phyloP scores from a whole-genome alignment of 2,888 invertebrate genomes.

The Isotomurus palustris region DNA sequence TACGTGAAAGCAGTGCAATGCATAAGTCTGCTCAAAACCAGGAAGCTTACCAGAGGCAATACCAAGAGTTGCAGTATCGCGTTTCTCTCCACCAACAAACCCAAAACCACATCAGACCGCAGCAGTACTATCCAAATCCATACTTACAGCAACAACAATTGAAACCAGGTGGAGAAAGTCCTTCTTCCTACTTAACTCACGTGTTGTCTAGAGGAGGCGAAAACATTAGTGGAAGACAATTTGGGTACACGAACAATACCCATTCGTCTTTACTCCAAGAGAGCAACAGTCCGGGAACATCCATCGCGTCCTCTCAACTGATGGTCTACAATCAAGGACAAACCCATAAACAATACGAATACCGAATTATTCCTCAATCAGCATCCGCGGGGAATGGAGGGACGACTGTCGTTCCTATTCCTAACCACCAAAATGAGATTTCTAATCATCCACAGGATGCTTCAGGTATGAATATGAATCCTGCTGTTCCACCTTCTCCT shows the following conservation, averaged over 20 bases:
- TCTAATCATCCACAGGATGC: no score
- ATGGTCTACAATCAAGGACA: background rate
- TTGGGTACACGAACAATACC: no score
- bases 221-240: no score
- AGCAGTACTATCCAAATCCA: background rate
- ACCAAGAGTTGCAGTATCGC: slow-evolving; percentile 1
- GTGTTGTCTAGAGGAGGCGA: no score
- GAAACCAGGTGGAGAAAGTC: no score
- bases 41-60: background rate
- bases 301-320: no score
- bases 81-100: background rate
- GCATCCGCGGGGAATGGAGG: background rate
- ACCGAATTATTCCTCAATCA: background rate
- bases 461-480: background rate
- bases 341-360: background rate
- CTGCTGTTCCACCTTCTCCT: no score
- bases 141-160: background rate
- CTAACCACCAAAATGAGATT: no score
- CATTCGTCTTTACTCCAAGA: no score
- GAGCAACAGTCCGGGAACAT: no score
- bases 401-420: background rate
- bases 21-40: background rate
- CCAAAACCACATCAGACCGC: background rate
- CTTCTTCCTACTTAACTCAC: no score
- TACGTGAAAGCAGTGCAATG: slow-evolving; percentile 6